Conservation (phyloP, 2,797 vertebrate genomes). For the Xenentodon cancila region DNA sequence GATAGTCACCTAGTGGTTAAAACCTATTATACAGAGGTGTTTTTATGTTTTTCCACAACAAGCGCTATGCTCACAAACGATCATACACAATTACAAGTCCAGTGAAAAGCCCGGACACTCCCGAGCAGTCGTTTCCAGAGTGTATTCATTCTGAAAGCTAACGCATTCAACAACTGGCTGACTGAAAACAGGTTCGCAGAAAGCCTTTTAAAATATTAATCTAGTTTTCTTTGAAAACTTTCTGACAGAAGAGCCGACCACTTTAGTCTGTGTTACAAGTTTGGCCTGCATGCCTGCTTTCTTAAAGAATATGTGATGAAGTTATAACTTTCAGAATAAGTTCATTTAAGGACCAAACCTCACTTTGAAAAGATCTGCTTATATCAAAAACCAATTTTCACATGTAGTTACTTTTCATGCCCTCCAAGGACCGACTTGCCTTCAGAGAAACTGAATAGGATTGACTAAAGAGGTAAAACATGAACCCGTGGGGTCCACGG, state of each 20-base stretch:
- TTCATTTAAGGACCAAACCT: slow-evolving; percentile 54
- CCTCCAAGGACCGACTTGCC: slow-evolving; percentile 26
- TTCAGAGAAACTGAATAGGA: slow-evolving; percentile 36
- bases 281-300: slow-evolving; percentile 27
- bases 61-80: no score
- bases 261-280: slow-evolving; percentile 13
- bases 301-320: slow-evolving; percentile 57
- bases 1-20: no score
- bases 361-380: slow-evolving; percentile 50
- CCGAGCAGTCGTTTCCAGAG: no score
- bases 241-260: slow-evolving; percentile 12
- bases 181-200: slow-evolving; percentile 3
- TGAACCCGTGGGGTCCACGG: slow-evolving; percentile 5
- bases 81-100: no score
- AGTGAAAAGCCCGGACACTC: no score
- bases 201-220: slow-evolving; percentile 27
- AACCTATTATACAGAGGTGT: no score
- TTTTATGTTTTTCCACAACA: no score
- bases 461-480: background rate
- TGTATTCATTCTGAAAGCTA: background rate
- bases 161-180: slow-evolving; percentile 3
- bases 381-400: slow-evolving; percentile 52
- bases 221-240: slow-evolving; percentile 26
- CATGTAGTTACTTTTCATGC: slow-evolving; percentile 40
- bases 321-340: slow-evolving; percentile 35